phyloP scores from a whole-genome alignment of 2,888 invertebrate genomes.

The Ypsolopha scabrella region DNA sequence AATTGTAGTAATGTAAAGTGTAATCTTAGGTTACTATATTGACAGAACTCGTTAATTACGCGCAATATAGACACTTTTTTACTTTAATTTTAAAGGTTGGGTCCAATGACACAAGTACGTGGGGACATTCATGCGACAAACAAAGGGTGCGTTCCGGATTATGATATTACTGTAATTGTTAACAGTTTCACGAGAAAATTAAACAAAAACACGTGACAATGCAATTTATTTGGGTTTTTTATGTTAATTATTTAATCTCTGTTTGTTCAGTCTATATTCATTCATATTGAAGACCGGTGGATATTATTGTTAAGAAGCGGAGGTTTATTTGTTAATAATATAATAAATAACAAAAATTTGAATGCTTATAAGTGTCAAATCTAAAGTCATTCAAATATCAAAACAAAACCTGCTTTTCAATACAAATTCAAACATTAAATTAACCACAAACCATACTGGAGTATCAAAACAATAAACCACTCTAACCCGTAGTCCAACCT shows the following conservation, averaged over 20 bases:
- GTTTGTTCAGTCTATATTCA: too few relatives aligned
- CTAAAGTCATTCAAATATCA: background rate
- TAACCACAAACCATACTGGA: background rate
- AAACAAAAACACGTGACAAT: constrained; percentile 46
- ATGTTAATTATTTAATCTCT: background rate
- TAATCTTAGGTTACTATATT: too few relatives aligned
- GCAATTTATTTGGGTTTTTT: constrained; percentile 18
- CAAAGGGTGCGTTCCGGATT: constrained; percentile 41
- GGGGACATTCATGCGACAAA: constrained; percentile 14
- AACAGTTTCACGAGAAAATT: constrained; percentile 27
- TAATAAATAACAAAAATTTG: too few relatives aligned
- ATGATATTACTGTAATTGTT: constrained; percentile 61
- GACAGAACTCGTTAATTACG: too few relatives aligned
- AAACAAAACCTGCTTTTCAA: background rate
- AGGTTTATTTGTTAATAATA: too few relatives aligned
- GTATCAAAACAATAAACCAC: background rate
- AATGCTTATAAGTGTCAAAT: too few relatives aligned
- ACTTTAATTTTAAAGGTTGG: too few relatives aligned
- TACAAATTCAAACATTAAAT: background rate
- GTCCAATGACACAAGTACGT: background rate
- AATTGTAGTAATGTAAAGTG: too few relatives aligned
- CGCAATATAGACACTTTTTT: too few relatives aligned
- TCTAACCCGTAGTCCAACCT: too few relatives aligned
- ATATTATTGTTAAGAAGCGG: too few relatives aligned
- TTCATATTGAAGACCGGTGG: too few relatives aligned